Conservation (phyloP, 2,888 invertebrate genomes). For the Brenthis ino region DNA sequence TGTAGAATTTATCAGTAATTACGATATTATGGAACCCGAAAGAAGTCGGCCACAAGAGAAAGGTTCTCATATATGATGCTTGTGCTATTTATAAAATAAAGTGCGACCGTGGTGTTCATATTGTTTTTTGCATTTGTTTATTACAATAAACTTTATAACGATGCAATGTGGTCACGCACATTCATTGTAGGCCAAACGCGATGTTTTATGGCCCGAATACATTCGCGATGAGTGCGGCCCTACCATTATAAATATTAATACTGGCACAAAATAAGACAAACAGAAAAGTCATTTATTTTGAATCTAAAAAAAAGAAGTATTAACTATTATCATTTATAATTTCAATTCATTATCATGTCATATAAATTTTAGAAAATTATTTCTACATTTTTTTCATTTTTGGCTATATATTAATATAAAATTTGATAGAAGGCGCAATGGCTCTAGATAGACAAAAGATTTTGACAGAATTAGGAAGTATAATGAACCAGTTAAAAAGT, state of each 20-base stretch:
- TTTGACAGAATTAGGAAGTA: constrained; percentile 72
- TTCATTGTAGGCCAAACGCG: too few relatives aligned
- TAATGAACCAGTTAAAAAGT: constrained; percentile 71
- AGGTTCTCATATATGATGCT: too few relatives aligned
- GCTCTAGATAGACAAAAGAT: constrained; percentile 71
- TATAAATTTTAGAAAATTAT: constrained; percentile 17
- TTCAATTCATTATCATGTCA: neutral
- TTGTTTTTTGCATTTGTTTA: too few relatives aligned
- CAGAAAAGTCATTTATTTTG: neutral
- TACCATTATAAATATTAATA: neutral
- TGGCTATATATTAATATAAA: constrained; percentile 27
- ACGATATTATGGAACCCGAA: too few relatives aligned
- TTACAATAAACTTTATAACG: too few relatives aligned
- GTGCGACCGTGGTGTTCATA: too few relatives aligned
- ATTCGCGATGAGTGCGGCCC: too few relatives aligned
- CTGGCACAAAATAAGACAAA: constrained; percentile 16
- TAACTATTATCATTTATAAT: neutral
- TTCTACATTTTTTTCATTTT: constrained; percentile 16
- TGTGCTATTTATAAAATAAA: too few relatives aligned
- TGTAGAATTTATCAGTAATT: too few relatives aligned
- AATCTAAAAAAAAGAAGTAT: constrained; percentile 1
- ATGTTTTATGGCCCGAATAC: too few relatives aligned
- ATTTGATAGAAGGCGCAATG: constrained; percentile 48
- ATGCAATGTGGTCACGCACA: too few relatives aligned
- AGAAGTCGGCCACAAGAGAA: too few relatives aligned